Conservation (phyloP, 2,113 vertebrate species). For the Eudyptes chrysolophus region DNA sequence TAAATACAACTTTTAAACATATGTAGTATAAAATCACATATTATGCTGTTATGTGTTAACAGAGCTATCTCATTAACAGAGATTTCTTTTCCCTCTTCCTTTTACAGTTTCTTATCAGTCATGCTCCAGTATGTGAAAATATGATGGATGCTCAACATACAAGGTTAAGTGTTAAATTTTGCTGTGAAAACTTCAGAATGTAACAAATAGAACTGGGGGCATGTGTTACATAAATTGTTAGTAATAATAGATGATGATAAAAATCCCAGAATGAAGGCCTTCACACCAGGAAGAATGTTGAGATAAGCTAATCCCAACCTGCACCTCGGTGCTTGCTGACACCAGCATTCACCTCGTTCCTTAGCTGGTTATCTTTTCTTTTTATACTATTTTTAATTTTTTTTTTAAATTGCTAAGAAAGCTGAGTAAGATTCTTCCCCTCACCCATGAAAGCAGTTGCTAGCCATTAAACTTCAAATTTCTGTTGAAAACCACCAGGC, state of each 20-base stretch:
- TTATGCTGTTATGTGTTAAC: neutral
- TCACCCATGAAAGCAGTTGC: neutral
- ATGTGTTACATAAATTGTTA: neutral
- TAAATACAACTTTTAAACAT: neutral
- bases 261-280: neutral
- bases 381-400: neutral
- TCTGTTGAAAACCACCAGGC: fast-evolving
- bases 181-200: neutral
- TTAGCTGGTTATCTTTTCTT: neutral
- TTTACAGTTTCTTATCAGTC: neutral
- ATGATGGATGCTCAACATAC: neutral
- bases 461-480: neutral
- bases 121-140: neutral
- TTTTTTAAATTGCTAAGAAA: neutral
- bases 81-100: neutral
- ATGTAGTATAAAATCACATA: neutral
- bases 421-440: neutral
- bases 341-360: neutral
- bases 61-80: neutral
- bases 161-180: neutral
- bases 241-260: neutral
- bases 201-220: neutral
- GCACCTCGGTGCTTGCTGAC: neutral
- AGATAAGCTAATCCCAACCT: neutral
- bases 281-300: neutral